Evolutionary conservation across 2,113 vertebrate species (phyloP).

Genomic region (Eulemur rufifrons): DNA sequence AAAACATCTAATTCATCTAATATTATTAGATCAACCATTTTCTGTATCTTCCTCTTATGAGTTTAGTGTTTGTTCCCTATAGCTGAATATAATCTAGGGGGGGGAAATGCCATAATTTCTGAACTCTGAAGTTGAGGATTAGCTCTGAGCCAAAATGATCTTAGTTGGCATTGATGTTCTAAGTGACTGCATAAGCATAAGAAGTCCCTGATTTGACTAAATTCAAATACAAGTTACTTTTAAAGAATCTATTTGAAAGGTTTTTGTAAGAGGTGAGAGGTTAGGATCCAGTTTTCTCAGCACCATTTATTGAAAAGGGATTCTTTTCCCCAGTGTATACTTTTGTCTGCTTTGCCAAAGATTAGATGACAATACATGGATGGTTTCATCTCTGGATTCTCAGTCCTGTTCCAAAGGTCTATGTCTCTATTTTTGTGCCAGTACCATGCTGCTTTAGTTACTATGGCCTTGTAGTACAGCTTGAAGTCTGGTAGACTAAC

Average conservation of each 20-base stretch:
- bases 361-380: too few relatives aligned
- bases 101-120: background rate
- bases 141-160: background rate
- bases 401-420: too few relatives aligned
- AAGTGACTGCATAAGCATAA: background rate
- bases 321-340: too few relatives aligned
- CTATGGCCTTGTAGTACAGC: too few relatives aligned
- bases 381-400: too few relatives aligned
- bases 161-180: background rate
- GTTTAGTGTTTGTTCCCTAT: background rate
- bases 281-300: too few relatives aligned
- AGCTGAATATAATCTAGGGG: background rate
- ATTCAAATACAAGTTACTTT: background rate
- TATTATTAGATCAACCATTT: background rate
- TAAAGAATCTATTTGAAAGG: background rate
- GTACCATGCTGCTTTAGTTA: too few relatives aligned
- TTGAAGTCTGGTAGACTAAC: too few relatives aligned
- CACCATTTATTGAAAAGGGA: too few relatives aligned
- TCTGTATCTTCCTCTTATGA: background rate
- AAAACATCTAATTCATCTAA: background rate
- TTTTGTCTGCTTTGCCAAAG: too few relatives aligned
- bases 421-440: too few relatives aligned
- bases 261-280: background rate
- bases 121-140: background rate
- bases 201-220: background rate